Evolutionary conservation across 2,113 vertebrate species (phyloP), one percentile per base, ranked within the genome.

Genomic region (Dicentrarchus labrax): DNA sequence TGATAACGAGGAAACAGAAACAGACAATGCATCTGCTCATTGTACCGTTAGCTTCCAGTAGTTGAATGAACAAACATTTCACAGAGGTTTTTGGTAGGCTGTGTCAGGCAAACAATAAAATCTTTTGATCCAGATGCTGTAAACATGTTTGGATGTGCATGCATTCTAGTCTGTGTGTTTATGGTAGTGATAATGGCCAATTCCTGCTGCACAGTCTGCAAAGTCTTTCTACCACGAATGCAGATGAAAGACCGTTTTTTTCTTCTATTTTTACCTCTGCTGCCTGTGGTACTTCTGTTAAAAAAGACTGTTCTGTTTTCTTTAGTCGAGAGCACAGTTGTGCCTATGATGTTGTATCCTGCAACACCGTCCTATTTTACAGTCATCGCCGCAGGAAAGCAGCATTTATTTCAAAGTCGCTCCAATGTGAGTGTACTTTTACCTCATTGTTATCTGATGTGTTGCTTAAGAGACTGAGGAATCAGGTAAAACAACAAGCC

Each of bases 211-310:
- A 24, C 45, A 22, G 41, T 16, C 70, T 80, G 24, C 50, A 73
- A 53, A 66, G 30, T 48, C 60, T 60, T 83, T 69, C 11, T 45
- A 47, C 24, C 22, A 8, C 7, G 3, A 24, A 47, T 5, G 39
- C 39, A 69, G 9, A 77, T 76, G 6, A 59, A 56, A 51, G 2
- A 48, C 5, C 7, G 4, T 41, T 9, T 15, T 16, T 30, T 62
- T 0, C n/a, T 50, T 74, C 62, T 81, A 85, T 82, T 78, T 78
- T 82, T 85, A 75, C 54, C 47, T 73, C 36, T 19, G 1, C 30
- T 47, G 67, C 76, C 38, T 19, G 47, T 16, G 15, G 59, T 50
- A 36, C 24, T 8, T 36, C 11, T 21, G 60, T 6, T 69, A 22
- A 74, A 74, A 74, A 79, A 62, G 57, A 45, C 22, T n/a, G 17